Conservation (phyloP, 2,797 vertebrate genomes). For the Gambusia yucatana region DNA sequence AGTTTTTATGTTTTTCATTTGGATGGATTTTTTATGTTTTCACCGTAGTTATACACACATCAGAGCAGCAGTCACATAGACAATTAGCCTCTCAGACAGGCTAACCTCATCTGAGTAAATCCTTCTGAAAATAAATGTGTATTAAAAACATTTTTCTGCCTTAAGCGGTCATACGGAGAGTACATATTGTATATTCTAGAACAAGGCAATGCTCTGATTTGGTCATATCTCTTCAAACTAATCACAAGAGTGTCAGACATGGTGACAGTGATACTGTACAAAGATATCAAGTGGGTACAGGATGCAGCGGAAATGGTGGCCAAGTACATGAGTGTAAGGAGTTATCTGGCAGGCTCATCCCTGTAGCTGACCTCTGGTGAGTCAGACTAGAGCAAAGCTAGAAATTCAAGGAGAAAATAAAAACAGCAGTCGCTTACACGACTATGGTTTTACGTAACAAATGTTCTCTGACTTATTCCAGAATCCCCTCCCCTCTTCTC, state of each 20-base stretch:
- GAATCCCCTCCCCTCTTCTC: neutral
- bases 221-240: neutral
- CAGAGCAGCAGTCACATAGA: neutral
- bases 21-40: neutral
- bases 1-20: neutral
- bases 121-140: neutral
- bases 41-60: neutral
- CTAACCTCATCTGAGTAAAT: neutral
- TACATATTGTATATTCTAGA: neutral
- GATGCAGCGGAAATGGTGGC: neutral
- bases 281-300: no score
- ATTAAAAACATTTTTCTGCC: neutral
- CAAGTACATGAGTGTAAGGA: neutral
- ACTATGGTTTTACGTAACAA: neutral
- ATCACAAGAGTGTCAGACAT: neutral
- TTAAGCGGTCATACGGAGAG: neutral
- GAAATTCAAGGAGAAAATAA: neutral
- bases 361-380: neutral
- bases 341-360: no score
- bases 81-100: neutral
- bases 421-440: neutral
- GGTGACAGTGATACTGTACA: neutral
- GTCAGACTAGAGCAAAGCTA: neutral
- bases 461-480: conserved; percentile 2
- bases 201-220: neutral